Evolutionary conservation across 2,113 vertebrate genomes (phyloP).

Genomic region (Brienomyrus brachyistius): DNA sequence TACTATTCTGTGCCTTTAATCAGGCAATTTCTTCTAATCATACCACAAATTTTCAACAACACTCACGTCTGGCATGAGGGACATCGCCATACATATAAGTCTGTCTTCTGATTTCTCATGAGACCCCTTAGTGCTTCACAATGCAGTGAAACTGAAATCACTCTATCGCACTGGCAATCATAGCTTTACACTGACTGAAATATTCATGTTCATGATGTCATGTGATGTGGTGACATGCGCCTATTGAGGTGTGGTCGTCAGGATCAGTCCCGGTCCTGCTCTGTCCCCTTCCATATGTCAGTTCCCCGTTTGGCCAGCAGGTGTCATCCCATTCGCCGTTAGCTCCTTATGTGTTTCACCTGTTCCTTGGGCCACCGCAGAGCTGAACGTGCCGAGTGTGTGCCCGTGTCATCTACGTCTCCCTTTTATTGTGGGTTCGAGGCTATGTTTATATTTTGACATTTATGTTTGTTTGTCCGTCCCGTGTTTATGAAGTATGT

Average conservation of each 20-base stretch:
- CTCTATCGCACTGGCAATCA: neutral
- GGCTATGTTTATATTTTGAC: neutral
- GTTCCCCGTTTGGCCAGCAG: neutral
- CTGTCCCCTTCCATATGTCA: neutral
- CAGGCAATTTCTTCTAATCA: neutral
- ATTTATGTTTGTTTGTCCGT: neutral
- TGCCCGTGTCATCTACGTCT: no score
- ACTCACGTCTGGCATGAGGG: neutral
- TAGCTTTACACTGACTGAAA: neutral
- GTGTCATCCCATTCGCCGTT: neutral
- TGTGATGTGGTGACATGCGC: neutral
- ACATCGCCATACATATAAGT: no score
- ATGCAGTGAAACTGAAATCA: neutral
- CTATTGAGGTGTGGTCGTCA: neutral
- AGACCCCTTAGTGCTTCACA: neutral
- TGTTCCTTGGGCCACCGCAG: neutral
- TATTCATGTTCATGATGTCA: neutral
- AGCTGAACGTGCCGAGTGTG: neutral
- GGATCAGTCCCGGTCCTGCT: neutral
- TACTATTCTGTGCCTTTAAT: constrained; percentile 6
- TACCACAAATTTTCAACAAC: neutral
- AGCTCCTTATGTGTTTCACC: no score
- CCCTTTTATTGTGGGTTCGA: neutral
- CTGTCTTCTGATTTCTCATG: neutral
- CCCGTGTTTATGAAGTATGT: neutral